Evolutionary conservation across 1,140 invertebrate genomes (phyloP), one percentile per base, ranked within the genome.

Genomic region (Brachionus paranguensis): DNA sequence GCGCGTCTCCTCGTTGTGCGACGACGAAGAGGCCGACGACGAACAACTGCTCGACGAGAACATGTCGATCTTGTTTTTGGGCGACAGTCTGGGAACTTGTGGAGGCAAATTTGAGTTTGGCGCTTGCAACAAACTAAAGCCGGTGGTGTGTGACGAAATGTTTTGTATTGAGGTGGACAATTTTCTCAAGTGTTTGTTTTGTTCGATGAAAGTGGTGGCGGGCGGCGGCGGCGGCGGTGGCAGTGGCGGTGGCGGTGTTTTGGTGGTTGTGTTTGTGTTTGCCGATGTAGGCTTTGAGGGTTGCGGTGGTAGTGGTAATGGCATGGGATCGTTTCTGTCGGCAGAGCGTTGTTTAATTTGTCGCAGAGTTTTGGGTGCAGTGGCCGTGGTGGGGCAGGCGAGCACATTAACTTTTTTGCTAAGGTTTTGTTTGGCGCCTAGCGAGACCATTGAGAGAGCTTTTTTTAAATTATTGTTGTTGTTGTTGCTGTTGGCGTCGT

Each of bases 181-280:
- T 37, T 81, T 81, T 60, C 78, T 60, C 24, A 81, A 64, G n/a
- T 81, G 78, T 60, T 81, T 81, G 53, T 68, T 81, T 81, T 81
- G 78, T 12, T 81, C 78, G 17, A 45, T 64, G 33, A 81, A 81
- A 29, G 72, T 76, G 3, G 70, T 68, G 11, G 65, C 33, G 7
- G 65, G 65, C n/a, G 37, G 37, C 1, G n/a, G 5, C n/a, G 53
- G 53, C 0, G 8, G 6, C 7, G 17, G 53, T 47, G 45, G 20
- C 8, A 10, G 20, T 24, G 4, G 64, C 1, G 17, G 29, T 37
- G 0, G 29, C 6, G 29, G 24, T 37, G 24, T 24, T 24, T 24
- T 24, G 4, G 20, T 29, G 29, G 3, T 33, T 33, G 29, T 29
- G 27, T 3, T 29, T 29, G 27, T 2, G 3, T 29, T 29, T 29